Conservation (phyloP, 1,140 invertebrate genomes). For the Phortica variegata region DNA sequence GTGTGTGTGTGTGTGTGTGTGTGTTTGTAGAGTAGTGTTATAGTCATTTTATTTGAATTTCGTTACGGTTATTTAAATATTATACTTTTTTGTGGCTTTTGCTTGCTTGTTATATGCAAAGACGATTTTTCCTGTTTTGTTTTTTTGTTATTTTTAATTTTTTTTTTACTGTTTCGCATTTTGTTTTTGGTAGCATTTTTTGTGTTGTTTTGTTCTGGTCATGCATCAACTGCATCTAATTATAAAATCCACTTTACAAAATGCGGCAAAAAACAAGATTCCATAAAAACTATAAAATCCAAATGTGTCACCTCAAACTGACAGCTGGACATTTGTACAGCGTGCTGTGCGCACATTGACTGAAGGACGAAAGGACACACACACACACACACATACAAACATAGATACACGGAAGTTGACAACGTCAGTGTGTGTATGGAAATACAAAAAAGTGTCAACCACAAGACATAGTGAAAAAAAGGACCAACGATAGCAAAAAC, state of each 20-base stretch:
- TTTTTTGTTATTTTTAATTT: neutral
- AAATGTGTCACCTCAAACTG: constrained; percentile 2
- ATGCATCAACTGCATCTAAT: neutral
- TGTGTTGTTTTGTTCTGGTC: neutral
- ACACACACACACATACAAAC: too few relatives aligned
- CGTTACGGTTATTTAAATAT: too few relatives aligned
- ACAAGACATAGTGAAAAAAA: too few relatives aligned
- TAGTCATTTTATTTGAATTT: too few relatives aligned
- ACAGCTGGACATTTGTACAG: constrained; percentile 23
- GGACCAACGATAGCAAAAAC: constrained; percentile 13
- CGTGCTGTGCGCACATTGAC: too few relatives aligned
- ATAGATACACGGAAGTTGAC: neutral
- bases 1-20: too few relatives aligned
- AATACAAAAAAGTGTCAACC: constrained; percentile 26
- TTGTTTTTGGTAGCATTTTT: neutral
- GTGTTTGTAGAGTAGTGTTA: too few relatives aligned
- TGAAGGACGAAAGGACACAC: too few relatives aligned
- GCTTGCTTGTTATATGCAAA: too few relatives aligned
- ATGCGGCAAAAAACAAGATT: neutral
- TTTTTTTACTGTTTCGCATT: neutral
- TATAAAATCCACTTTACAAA: neutral
- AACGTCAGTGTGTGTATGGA: neutral
- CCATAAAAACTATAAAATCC: neutral
- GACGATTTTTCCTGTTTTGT: too few relatives aligned
- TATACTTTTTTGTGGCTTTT: too few relatives aligned